These are phyloP conservation scores for Takifugu rubripes DNA, from an alignment of 2,797 vertebrate species.

Conservation along the genomic window DNA sequence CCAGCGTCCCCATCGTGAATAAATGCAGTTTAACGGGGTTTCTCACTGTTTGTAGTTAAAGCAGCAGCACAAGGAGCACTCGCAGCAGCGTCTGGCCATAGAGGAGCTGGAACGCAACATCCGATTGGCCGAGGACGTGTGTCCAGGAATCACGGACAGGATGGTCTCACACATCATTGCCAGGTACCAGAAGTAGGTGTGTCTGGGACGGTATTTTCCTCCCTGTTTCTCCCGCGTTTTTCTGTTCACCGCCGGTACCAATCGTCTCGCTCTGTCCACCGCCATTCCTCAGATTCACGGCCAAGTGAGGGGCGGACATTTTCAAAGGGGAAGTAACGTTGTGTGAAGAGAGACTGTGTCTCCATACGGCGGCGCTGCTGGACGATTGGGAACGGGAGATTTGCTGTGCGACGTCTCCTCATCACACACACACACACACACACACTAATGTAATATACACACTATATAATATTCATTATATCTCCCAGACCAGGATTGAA, in stretches of 20 bases:
- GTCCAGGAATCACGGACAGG: slow-evolving; percentile 91
- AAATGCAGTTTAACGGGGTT: not conserved
- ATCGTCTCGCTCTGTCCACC: not conserved
- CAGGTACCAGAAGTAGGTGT: slow-evolving; percentile 81
- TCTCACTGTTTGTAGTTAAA: slow-evolving; percentile 73
- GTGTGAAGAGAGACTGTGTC: slow-evolving; percentile 47
- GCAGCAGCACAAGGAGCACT: slow-evolving; percentile 86
- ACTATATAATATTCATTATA: slow-evolving; percentile 38
- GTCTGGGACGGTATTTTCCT: not conserved
- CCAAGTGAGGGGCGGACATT: slow-evolving; percentile 39
- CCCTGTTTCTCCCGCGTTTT: not conserved
- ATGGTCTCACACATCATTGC: slow-evolving; percentile 91
- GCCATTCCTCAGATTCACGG: slow-evolving; percentile 48
- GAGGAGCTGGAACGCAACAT: slow-evolving; percentile 91
- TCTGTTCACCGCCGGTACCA: not conserved
- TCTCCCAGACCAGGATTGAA: not conserved
- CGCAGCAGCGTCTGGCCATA: slow-evolving; percentile 81
- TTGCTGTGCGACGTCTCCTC: slow-evolving; percentile 69
- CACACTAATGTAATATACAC: slow-evolving; percentile 58
- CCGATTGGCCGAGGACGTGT: slow-evolving; percentile 81
- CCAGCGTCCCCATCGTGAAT: not conserved
- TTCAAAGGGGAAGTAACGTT: slow-evolving; percentile 1
- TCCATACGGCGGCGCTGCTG: slow-evolving; percentile 42
- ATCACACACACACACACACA: slow-evolving; percentile 38
- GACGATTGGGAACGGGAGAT: slow-evolving; percentile 43